Evolutionary conservation across 2,797 vertebrate genomes (phyloP).

Genomic region (Triplophysa yarkandensis): DNA sequence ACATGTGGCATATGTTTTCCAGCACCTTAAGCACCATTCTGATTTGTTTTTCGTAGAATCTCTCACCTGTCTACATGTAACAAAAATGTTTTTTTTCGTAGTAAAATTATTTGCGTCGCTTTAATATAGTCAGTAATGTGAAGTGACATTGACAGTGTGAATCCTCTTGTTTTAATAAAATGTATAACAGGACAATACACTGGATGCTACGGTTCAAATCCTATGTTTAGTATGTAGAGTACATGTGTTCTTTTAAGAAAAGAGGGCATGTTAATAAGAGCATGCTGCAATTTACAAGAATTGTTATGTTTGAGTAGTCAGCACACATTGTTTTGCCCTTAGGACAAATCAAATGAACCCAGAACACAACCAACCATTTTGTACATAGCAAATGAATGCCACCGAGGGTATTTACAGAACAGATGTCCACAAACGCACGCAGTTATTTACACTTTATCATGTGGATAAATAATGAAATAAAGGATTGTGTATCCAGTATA

Average conservation of each 20-base stretch:
- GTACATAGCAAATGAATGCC: conserved; percentile 13
- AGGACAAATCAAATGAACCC: conserved; percentile 37
- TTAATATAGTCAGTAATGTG: too few relatives aligned
- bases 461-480: conserved; percentile 2
- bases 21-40: too few relatives aligned
- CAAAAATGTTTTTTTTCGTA: too few relatives aligned
- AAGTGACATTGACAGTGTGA: too few relatives aligned
- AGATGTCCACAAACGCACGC: conserved; percentile 6
- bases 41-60: neutral
- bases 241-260: conserved; percentile 28
- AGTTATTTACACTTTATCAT: neutral
- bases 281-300: conserved; percentile 39
- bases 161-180: neutral
- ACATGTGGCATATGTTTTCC: too few relatives aligned
- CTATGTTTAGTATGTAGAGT: neutral
- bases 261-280: conserved; percentile 16
- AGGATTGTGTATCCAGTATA: neutral
- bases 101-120: too few relatives aligned
- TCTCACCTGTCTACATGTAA: too few relatives aligned
- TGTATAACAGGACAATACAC: neutral
- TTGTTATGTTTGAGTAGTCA: conserved; percentile 23
- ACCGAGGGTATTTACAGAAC: conserved; percentile 20
- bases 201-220: neutral
- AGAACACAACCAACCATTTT: conserved; percentile 15
- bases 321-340: conserved; percentile 22